A percentile compares a stretch with the other conserved stretches of the same genome.
Conservation (phyloP, 2,797 vertebrate genomes). For the Clarias fuscus region DNA sequence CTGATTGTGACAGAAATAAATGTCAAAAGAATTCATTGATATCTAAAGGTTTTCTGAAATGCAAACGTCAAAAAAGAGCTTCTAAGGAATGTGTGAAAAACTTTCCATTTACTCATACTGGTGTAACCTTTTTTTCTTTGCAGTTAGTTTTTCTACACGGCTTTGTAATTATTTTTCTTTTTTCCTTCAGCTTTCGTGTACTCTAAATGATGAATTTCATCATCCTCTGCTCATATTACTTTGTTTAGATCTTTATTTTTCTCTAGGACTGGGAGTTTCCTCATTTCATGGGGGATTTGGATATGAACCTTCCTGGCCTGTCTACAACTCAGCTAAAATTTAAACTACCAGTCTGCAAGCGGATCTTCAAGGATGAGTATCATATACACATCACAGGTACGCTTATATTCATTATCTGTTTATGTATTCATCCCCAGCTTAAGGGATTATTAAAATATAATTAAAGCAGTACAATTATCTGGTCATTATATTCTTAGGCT, state of each 20-base stretch:
- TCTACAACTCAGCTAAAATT: slow-evolving; percentile 92
- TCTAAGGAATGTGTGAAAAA: background rate
- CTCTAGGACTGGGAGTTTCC: slow-evolving; percentile 97
- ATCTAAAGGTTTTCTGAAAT: background rate
- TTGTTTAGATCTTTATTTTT: background rate
- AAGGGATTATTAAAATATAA: background rate
- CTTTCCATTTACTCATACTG: background rate
- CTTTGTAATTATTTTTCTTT: slow-evolving; percentile 1
- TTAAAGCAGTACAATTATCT: slow-evolving; percentile 8
- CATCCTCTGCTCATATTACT: background rate
- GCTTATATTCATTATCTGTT: slow-evolving; percentile 10
- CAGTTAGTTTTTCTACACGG: background rate
- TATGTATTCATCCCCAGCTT: background rate
- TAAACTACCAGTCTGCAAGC: slow-evolving; percentile 89
- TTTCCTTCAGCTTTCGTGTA: background rate
- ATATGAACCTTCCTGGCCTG: slow-evolving; percentile 94
- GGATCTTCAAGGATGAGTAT: slow-evolving; percentile 94
- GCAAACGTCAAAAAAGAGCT: slow-evolving; percentile 6
- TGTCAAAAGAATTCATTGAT: slow-evolving; percentile 34
- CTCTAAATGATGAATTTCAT: background rate
- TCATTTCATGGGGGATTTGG: slow-evolving; percentile 97
- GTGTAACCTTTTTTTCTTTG: background rate
- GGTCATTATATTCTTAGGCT: background rate
- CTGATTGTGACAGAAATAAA: slow-evolving; percentile 57
- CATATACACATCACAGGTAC: slow-evolving; percentile 97